Evolutionary conservation across 2,888 invertebrate genomes (phyloP), one percentile per base, ranked within the genome.

Genomic region (Dryocosmus kuriphilus): DNA sequence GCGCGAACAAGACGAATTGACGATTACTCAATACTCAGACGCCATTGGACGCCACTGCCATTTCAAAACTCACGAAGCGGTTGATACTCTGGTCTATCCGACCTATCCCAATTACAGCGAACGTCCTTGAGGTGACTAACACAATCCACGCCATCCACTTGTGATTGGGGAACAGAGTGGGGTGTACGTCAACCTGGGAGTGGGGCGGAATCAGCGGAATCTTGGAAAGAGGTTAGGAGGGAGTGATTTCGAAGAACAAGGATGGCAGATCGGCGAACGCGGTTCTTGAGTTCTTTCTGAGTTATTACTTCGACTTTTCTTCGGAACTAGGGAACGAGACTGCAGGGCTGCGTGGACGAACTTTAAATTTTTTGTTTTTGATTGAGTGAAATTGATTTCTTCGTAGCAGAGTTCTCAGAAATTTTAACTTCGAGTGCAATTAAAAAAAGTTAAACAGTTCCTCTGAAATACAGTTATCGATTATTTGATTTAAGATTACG

Each of bases 71-170:
- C 46, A 46, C 46, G n/a, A n/a, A n/a, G n/a, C n/a, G 35, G 35
- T 35, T 35, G 35, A 35, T 35, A 35, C 35, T 35, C 81, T 79
- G 82, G 83, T 85, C 88, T 84, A 86, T 86, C 88, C 89, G 89
- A 90, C 90, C 89, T 90, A 90, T 90, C 89, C 89, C 90, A 90
- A 90, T 90, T 90, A 88, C 86, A 86, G 85, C 83, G 80, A 88
- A 88, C 89, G 89, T 89, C 89, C 89, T 90, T 90, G 89, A 89
- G 87, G 86, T 87, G 88, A 89, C 88, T 88, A 89, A 88, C 86
- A 85, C 87, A 84, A 79, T 75, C 61, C 71, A 71, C 62, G 46
- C 46, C 46, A 19, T 46, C 46, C 19, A 22, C 22, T n/a, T n/a
- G n/a, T 35, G 35, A 9, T 35, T 24, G 79, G 63, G 77, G 62